These are phyloP conservation scores for Meteorus cinctellus DNA, from an alignment of 2,888 invertebrate species.

Conservation along the genomic window DNA sequence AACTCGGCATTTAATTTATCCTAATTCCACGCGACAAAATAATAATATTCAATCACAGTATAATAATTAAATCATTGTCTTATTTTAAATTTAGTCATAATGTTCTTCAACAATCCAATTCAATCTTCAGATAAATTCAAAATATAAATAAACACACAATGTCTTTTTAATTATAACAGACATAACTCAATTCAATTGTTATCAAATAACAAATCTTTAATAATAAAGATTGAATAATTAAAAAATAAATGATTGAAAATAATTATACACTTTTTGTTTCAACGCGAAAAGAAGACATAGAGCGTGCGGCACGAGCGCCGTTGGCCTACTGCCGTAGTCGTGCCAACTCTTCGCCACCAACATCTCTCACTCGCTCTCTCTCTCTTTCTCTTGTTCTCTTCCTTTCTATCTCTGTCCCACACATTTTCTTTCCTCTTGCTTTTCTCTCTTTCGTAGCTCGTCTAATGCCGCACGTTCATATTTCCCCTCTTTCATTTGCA, in stretches of 20 bases:
- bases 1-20: neutral
- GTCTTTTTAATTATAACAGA: neutral
- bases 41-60: neutral
- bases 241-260: constrained; percentile 11
- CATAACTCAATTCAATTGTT: neutral
- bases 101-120: neutral
- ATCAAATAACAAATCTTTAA: neutral
- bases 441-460: neutral
- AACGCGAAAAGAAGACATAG: constrained; percentile 54
- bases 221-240: neutral
- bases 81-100: neutral
- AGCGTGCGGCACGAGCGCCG: constrained; percentile 66
- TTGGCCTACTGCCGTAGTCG: constrained; percentile 69
- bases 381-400: neutral
- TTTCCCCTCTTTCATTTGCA: constrained; percentile 40
- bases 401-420: neutral
- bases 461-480: constrained; percentile 41
- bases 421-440: neutral
- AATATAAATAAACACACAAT: neutral
- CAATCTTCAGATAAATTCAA: no score
- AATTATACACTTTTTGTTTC: neutral
- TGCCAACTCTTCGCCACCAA: constrained; percentile 47
- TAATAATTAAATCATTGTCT: neutral
- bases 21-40: neutral
- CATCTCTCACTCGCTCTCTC: neutral